Percentiles rank a stretch among this genome's conserved stretches.
phyloP scores from a whole-genome alignment of 2,888 invertebrate genomes.

The Perizoma affinitatum region DNA sequence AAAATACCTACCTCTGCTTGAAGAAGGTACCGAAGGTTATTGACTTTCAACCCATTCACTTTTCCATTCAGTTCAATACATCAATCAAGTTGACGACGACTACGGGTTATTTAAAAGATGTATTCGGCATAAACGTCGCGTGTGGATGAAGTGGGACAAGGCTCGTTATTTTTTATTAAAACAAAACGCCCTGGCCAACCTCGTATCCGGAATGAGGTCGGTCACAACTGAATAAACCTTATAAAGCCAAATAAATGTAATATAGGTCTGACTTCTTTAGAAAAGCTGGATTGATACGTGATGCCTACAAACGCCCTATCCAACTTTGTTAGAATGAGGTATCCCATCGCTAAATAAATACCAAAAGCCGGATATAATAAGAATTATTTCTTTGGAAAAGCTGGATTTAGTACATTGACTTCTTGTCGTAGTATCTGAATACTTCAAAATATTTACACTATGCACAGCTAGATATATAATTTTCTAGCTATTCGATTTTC shows the following conservation, averaged over 20 bases:
- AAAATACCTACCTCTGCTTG: too few relatives aligned
- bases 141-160: constrained; percentile 46
- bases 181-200: constrained; percentile 26
- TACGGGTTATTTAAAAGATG: constrained; percentile 40
- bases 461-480: too few relatives aligned
- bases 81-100: constrained; percentile 22
- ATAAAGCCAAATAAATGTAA: constrained; percentile 4
- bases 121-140: constrained; percentile 44
- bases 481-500: too few relatives aligned
- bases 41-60: constrained; percentile 11
- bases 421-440: too few relatives aligned
- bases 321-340: too few relatives aligned
- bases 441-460: too few relatives aligned
- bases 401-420: too few relatives aligned
- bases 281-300: too few relatives aligned
- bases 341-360: too few relatives aligned
- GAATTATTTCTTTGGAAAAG: too few relatives aligned
- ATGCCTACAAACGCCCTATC: too few relatives aligned
- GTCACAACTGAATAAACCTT: neutral
- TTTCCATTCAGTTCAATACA: constrained; percentile 8
- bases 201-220: constrained; percentile 16
- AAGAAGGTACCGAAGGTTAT: neutral
- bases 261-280: neutral
- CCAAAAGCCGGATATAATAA: too few relatives aligned
- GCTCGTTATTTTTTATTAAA: constrained; percentile 43